Evolutionary conservation across 2,888 invertebrate genomes (phyloP).

Genomic region (Orthonychiurus folsomi): DNA sequence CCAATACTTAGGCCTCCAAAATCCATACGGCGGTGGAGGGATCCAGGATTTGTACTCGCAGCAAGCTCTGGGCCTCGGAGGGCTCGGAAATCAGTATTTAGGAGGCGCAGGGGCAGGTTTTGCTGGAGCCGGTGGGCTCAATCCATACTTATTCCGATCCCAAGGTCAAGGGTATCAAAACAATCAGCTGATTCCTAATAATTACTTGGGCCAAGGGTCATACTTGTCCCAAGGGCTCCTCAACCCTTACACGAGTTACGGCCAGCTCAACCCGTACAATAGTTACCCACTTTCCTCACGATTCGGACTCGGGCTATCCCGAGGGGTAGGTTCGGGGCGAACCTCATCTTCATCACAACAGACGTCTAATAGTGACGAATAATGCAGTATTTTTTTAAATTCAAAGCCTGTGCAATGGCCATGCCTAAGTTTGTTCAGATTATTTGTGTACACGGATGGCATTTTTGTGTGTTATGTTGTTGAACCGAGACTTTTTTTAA

Average conservation of each 20-base stretch:
- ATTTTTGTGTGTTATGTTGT: not conserved
- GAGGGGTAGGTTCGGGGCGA: not conserved
- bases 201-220: not conserved
- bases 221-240: not conserved
- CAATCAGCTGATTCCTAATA: not conserved
- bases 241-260: conserved; percentile 4
- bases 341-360: not conserved
- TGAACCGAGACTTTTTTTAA: not conserved
- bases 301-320: not conserved
- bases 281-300: conserved; percentile 5
- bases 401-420: not conserved
- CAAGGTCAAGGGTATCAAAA: not conserved
- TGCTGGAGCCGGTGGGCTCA: not conserved
- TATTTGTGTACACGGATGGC: too few relatives aligned
- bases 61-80: not conserved
- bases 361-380: not conserved
- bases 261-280: conserved; percentile 2
- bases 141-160: not conserved
- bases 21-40: not conserved
- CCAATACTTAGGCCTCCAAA: not conserved
- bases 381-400: not conserved
- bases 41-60: not conserved
- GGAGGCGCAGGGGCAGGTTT: not conserved
- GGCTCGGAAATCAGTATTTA: not conserved
- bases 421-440: not conserved